Evolutionary conservation across 2,113 vertebrate species (phyloP).

Genomic region (Cromileptes altivelis): DNA sequence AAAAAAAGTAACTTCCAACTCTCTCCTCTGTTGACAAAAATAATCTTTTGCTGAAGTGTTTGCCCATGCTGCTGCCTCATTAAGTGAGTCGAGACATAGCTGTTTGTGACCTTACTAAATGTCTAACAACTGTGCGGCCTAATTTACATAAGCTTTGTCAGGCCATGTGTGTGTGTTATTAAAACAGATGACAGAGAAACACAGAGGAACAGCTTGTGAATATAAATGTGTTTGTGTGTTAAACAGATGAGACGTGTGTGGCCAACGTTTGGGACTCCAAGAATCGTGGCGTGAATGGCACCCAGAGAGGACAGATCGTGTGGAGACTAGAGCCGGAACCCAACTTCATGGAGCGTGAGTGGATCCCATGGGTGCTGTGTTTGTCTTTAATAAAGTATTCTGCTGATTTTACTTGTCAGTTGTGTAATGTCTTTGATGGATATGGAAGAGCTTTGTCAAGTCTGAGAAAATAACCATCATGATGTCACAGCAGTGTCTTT

Average conservation of each 20-base stretch:
- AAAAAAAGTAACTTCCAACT: background rate
- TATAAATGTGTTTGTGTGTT: background rate
- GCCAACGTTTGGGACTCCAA: constrained; percentile 99
- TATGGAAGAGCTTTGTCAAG: background rate
- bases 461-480: background rate
- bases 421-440: background rate
- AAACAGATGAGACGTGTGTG: constrained; percentile 94
- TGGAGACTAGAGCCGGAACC: constrained; percentile 96
- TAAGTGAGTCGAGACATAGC: background rate
- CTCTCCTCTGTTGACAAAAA: background rate
- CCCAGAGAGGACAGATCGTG: constrained; percentile 95
- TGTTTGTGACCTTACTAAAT: background rate
- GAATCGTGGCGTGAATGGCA: constrained; percentile 97
- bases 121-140: background rate
- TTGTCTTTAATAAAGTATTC: background rate
- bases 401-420: background rate
- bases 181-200: background rate
- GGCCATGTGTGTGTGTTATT: background rate
- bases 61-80: background rate
- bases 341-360: constrained; percentile 98
- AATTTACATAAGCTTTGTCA: background rate
- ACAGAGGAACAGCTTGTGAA: background rate
- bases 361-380: background rate
- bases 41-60: background rate
- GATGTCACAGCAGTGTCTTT: background rate